Percentiles rank a stretch among this genome's conserved stretches.
phyloP scores from a whole-genome alignment of 2,888 invertebrate genomes.

The Drosophila formosana region DNA sequence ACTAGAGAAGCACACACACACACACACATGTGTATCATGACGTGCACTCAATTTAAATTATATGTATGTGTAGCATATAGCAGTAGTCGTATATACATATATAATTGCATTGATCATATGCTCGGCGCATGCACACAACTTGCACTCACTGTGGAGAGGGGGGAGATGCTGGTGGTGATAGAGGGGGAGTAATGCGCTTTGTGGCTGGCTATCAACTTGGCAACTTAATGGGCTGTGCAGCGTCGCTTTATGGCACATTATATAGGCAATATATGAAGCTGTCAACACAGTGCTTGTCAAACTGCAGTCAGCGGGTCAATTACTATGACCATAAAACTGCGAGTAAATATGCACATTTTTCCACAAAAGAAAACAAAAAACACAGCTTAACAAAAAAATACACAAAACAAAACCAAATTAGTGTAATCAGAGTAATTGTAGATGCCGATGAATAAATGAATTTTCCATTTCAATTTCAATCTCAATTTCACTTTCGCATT shows the following conservation, averaged over 20 bases:
- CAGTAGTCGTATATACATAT: slow-evolving; percentile 28
- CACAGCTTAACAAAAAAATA: neutral
- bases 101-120: slow-evolving; percentile 77
- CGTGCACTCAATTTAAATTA: slow-evolving; percentile 70
- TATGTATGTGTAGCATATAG: slow-evolving; percentile 31
- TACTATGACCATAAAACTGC: neutral
- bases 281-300: slow-evolving; percentile 58
- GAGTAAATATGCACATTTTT: slow-evolving; percentile 24
- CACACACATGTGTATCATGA: slow-evolving; percentile 44
- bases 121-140: slow-evolving; percentile 65
- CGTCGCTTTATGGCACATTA: slow-evolving; percentile 52
- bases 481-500: slow-evolving; percentile 21
- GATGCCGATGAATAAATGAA: slow-evolving; percentile 31
- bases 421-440: slow-evolving; percentile 63
- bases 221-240: slow-evolving; percentile 65
- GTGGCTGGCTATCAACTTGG: slow-evolving; percentile 60
- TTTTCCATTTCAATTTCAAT: slow-evolving; percentile 28
- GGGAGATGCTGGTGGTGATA: neutral
- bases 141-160: slow-evolving; percentile 17
- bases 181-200: neutral
- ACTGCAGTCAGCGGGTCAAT: slow-evolving; percentile 39
- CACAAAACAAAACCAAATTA: slow-evolving; percentile 46
- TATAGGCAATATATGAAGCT: slow-evolving; percentile 42
- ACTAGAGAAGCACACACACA: slow-evolving; percentile 27
- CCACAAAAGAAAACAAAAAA: slow-evolving; percentile 13